Base-by-base conservation (phyloP, 2,113 vertebrate species). In the Bagarius yarrelli region DNA sequence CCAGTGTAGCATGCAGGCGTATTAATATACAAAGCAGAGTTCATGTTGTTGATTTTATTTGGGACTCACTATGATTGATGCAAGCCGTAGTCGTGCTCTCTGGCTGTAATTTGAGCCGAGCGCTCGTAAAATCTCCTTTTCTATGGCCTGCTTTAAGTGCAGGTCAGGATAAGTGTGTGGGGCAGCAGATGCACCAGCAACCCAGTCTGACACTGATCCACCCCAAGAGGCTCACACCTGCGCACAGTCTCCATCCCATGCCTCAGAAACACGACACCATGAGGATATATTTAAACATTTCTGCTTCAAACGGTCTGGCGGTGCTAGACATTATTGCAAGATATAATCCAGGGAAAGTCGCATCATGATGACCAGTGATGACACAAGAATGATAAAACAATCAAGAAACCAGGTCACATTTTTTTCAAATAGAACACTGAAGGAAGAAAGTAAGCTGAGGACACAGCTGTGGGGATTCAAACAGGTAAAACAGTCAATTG, bases 61-160 rank as follows among this genome's bases (percentile, higher is more conserved):
- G 36, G 52, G 55, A 76, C 73, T 70, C 72, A 67, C 59, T 59
- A 75, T 82, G 73, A 76, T 81, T 57, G 76, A 69, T 50, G 72
- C 32, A 64, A 44, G 50, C 61, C 72, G 30, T 60, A 30, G 52
- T 14, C 13, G n/a, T 50, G 63, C 18, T 57, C 63, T 59, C 52
- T 14, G 56, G 27, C 53, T 32, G 80, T 82, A 82, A 82, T 77
- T 55, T 4, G 73, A 82, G 77, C 81, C 6, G 52, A 59, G 63
- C 19, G 81, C 81, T 82, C 64, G 25, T 82, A 69, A 76, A 82
- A 67, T 67, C 81, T 50, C 79, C 27, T 55, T 73, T 61, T 64
- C 64, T 53, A 63, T 5, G 30, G 5, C 40, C 40, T 61, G 34
- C 67, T 61, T 44, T 47, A 61, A 67, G 79, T 21, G 36, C 80